Evolutionary conservation across 2,797 vertebrate species (phyloP).

Genomic region (Coranthus polyacanthus): DNA sequence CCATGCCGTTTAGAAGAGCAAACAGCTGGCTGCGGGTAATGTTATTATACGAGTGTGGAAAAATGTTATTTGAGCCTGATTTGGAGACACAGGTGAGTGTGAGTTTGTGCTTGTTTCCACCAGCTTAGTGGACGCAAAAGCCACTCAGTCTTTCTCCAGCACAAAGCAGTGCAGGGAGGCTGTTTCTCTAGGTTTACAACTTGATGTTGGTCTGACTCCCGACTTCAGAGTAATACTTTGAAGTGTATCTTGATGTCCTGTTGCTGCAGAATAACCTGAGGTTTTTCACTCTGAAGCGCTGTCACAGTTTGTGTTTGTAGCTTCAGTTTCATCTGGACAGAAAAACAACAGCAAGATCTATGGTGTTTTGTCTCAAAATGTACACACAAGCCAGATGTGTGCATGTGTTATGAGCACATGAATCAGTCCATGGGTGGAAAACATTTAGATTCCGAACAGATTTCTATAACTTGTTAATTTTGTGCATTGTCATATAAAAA

Average conservation of each 20-base stretch:
- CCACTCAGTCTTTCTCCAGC: background rate
- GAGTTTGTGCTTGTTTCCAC: background rate
- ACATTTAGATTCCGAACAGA: too few species aligned
- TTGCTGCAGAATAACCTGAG: background rate
- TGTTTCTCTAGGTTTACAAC: slow-evolving; percentile 15
- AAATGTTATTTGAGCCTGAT: background rate
- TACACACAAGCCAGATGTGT: too few species aligned
- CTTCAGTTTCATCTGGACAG: slow-evolving; percentile 5
- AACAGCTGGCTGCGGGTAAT: background rate
- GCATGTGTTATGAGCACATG: too few species aligned
- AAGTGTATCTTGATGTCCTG: background rate
- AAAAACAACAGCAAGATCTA: slow-evolving; percentile 2
- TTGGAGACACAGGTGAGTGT: slow-evolving; percentile 9
- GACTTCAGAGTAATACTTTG: background rate
- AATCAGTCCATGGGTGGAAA: too few species aligned
- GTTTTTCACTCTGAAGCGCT: background rate
- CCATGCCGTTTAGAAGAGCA: background rate
- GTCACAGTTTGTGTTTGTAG: background rate
- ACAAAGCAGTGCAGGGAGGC: slow-evolving; percentile 15
- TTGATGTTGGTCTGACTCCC: too few species aligned
- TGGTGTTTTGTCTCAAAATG: too few species aligned
- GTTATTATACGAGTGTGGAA: background rate
- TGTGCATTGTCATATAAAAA: too few species aligned
- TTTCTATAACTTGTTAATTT: too few species aligned
- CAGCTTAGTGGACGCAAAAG: background rate